These are phyloP conservation scores for Glyptemys insculpta DNA, from an alignment of 2,797 vertebrate species.

Conservation along the genomic window DNA sequence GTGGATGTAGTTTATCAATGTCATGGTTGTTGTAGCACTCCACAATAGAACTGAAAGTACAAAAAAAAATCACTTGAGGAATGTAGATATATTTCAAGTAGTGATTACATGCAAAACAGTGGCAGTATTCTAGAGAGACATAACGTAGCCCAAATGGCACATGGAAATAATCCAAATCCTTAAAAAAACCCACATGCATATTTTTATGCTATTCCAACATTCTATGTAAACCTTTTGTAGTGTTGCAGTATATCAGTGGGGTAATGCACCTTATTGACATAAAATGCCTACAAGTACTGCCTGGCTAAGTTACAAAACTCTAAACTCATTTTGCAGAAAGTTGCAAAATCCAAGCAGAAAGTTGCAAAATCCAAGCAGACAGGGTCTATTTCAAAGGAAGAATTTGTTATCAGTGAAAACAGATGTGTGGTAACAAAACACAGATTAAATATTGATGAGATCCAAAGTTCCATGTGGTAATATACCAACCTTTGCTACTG, in stretches of 20 bases:
- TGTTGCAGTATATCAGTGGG: background rate
- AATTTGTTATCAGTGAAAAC: conserved; percentile 3
- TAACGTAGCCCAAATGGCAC: background rate
- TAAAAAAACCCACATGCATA: background rate
- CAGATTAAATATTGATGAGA: conserved; percentile 37
- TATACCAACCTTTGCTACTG: conserved; percentile 10
- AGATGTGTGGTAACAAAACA: conserved; percentile 16
- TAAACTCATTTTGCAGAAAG: background rate
- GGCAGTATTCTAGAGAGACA: background rate
- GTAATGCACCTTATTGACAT: background rate
- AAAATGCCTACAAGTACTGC: background rate
- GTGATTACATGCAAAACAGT: background rate
- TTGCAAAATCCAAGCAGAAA: background rate
- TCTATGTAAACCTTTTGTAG: background rate
- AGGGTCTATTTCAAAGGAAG: background rate
- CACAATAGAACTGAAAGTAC: background rate
- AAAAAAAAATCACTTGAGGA: background rate
- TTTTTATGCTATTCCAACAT: background rate
- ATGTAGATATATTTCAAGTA: background rate
- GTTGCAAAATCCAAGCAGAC: background rate
- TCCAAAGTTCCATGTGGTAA: background rate
- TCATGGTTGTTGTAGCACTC: background rate
- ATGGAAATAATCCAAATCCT: background rate
- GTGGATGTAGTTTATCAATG: background rate
- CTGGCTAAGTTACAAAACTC: background rate